These are phyloP conservation scores for pig (Sus scrofa) DNA, from an alignment of 2,113 vertebrate genomes.

Conservation along the genomic window DNA sequence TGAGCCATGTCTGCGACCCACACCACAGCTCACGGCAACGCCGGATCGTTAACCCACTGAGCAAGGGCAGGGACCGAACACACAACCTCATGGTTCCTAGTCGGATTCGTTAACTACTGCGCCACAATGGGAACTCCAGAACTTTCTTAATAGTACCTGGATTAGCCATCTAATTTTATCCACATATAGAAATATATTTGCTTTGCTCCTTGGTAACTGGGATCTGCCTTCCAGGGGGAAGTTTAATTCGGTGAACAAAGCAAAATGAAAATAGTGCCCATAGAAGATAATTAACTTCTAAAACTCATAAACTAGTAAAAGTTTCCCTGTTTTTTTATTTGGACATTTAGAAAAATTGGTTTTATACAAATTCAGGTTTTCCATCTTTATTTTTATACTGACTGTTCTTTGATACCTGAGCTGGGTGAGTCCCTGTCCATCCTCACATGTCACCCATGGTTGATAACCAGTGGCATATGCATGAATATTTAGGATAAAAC, in stretches of 20 bases:
- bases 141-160: not conserved
- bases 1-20: too few relatives aligned
- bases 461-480: not conserved
- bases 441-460: not conserved
- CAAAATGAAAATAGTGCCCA: slow-evolving; percentile 18
- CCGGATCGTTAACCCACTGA: too few relatives aligned
- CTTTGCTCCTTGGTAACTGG: not conserved
- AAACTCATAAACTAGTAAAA: not conserved
- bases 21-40: too few relatives aligned
- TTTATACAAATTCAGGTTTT: slow-evolving; percentile 23
- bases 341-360: slow-evolving; percentile 16
- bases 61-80: too few relatives aligned
- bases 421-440: not conserved
- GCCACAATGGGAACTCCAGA: too few relatives aligned
- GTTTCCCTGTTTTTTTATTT: not conserved
- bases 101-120: too few relatives aligned
- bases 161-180: slow-evolving; percentile 20
- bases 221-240: not conserved
- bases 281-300: not conserved
- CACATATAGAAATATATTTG: not conserved
- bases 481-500: not conserved
- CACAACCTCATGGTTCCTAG: too few relatives aligned
- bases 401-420: not conserved
- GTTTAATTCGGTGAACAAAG: not conserved
- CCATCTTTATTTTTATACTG: not conserved